Conservation (phyloP, 2,113 vertebrate species). For the Empidonax alnorum region DNA sequence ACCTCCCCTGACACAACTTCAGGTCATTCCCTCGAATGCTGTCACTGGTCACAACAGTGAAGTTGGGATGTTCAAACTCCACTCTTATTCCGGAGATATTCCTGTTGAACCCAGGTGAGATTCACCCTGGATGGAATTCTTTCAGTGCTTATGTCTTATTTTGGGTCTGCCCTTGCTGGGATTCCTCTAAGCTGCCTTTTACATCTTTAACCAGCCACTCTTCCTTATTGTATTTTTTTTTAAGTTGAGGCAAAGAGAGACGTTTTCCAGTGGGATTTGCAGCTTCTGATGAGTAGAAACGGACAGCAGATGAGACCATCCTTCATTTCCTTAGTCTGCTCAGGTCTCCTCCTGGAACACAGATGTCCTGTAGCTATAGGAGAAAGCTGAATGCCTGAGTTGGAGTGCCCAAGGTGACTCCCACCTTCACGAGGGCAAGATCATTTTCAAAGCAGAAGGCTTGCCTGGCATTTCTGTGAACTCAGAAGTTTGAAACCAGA, state of each 20-base stretch:
- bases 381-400: neutral
- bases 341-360: neutral
- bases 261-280: neutral
- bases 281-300: neutral
- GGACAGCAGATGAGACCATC: neutral
- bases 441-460: conserved; percentile 6
- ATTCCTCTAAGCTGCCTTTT: neutral
- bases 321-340: neutral
- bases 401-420: neutral
- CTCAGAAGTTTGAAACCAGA: neutral
- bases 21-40: neutral
- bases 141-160: neutral
- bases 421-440: neutral
- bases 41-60: neutral
- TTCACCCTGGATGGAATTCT: neutral
- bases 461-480: neutral
- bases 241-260: neutral
- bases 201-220: neutral
- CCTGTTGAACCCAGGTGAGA: neutral
- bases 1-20: neutral
- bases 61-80: neutral
- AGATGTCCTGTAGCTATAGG: neutral
- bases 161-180: neutral
- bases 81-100: neutral
- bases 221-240: neutral